Conservation (phyloP, 2,888 invertebrate genomes). For the Microplitis deprimator region DNA sequence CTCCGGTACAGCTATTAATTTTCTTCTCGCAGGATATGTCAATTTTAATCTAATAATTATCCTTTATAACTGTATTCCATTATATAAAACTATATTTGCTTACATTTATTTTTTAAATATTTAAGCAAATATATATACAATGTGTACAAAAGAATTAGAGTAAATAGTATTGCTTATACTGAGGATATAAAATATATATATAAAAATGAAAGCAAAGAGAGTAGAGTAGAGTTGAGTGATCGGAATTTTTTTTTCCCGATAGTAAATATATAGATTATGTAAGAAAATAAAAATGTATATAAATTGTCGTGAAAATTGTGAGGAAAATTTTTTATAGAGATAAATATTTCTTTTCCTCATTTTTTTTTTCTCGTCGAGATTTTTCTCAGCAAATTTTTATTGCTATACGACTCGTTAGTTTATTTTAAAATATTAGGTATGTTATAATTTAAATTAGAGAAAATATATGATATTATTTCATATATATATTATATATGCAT, state of each 20-base stretch:
- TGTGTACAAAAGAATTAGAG: neutral
- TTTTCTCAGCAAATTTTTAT: neutral
- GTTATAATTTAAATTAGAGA: too few relatives aligned
- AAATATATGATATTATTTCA: too few relatives aligned
- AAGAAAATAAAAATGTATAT: neutral
- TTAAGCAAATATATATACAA: neutral
- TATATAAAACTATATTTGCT: neutral
- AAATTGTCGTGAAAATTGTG: neutral
- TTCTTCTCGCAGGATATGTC: conserved; percentile 23
- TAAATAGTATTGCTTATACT: neutral
- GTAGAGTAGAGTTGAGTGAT: neutral
- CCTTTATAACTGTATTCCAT: neutral
- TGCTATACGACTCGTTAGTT: too few relatives aligned
- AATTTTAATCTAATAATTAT: conserved; percentile 13
- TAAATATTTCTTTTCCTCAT: neutral
- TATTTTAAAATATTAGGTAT: too few relatives aligned
- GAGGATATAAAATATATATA: neutral
- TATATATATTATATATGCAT: too few relatives aligned
- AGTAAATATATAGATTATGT: neutral
- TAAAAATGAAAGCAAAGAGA: neutral
- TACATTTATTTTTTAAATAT: neutral
- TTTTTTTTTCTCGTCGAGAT: neutral
- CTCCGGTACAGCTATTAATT: conserved; percentile 16
- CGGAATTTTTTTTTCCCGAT: neutral
- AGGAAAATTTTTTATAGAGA: neutral